A percentile compares a stretch with the other conserved stretches of the same genome.
Evolutionary conservation across 2,113 vertebrate species (phyloP).

Genomic region (Neofelis nebulosa): DNA sequence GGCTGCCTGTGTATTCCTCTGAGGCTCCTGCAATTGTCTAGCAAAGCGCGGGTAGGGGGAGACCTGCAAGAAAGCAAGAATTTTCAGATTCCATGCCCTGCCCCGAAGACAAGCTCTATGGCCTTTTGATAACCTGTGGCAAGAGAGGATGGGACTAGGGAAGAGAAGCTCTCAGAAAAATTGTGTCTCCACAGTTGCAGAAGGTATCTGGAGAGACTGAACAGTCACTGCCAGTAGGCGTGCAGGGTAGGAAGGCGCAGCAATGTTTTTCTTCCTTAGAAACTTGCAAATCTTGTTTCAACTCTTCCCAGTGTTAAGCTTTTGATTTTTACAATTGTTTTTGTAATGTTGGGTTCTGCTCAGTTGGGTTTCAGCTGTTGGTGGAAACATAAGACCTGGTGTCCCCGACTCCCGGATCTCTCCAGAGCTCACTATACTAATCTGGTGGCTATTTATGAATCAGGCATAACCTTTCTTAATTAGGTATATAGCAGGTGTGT

Average conservation of each 20-base stretch:
- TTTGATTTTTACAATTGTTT: slow-evolving; percentile 45
- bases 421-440: background rate
- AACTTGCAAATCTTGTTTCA: slow-evolving; percentile 9
- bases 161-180: background rate
- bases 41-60: background rate
- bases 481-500: background rate
- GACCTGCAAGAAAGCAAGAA: background rate
- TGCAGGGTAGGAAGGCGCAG: background rate
- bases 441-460: background rate
- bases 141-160: background rate
- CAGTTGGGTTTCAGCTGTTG: background rate
- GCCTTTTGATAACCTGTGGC: background rate
- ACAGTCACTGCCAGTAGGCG: background rate
- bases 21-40: background rate
- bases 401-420: background rate
- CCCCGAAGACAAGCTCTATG: background rate
- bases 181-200: background rate
- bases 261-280: background rate
- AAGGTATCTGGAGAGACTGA: slow-evolving; percentile 3
- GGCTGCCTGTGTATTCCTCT: background rate
- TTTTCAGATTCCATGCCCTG: background rate
- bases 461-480: background rate
- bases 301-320: background rate
- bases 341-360: background rate
- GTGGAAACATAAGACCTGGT: background rate